Evolutionary conservation across 2,113 vertebrate genomes (phyloP), one percentile per base, ranked within the genome.

Genomic region (Hucho hucho): DNA sequence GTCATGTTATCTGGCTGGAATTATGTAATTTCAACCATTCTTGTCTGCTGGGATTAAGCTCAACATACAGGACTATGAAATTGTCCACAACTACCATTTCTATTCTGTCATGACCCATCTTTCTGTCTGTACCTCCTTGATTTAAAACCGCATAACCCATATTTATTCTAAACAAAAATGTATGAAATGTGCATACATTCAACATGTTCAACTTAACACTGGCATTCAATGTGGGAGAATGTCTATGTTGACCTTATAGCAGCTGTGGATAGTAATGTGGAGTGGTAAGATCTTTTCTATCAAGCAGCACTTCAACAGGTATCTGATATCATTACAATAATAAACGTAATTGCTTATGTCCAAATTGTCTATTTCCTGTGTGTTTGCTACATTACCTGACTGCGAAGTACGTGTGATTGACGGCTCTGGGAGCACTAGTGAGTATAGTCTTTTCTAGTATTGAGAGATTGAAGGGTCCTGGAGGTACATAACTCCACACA

Each of bases 121-220:
- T 20, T 6, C n/a, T 3, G 18, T n/a, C 13, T 22, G 6, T 16
- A 24, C 6, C 58, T 61, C 58, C 58, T 61, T 22, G 58, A 22
- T 16, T 2, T 22, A 61, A 61, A 16, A 13, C 6, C n/a, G 16
- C 16, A 37, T 29, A 67, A 14, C 26, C 5, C 28, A 22, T 37
- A 59, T 22, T 22, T 75, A 68, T 22, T 22, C 67, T 12, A 25
- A 47, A 64, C 32, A 28, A 49, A 28, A 64, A 47, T 24, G 14
- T 14, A 61, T 24, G 14, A 73, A 58, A 83, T 78, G 58, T 64
- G 73, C 79, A 84, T 83, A 90, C 87, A 91, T 90, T 91, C 85
- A 90, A 75, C 76, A 80, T 80, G 64, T 83, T 81, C 75, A 29
- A 82, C 68, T 79, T 80, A 78, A 29, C 29, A 69, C 59, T 77